Percentiles rank a stretch among this genome's conserved stretches.
These are phyloP conservation scores for Tokudaia tokunoshimensis DNA, from an alignment of 2,797 vertebrate species.

Conservation along the genomic window DNA sequence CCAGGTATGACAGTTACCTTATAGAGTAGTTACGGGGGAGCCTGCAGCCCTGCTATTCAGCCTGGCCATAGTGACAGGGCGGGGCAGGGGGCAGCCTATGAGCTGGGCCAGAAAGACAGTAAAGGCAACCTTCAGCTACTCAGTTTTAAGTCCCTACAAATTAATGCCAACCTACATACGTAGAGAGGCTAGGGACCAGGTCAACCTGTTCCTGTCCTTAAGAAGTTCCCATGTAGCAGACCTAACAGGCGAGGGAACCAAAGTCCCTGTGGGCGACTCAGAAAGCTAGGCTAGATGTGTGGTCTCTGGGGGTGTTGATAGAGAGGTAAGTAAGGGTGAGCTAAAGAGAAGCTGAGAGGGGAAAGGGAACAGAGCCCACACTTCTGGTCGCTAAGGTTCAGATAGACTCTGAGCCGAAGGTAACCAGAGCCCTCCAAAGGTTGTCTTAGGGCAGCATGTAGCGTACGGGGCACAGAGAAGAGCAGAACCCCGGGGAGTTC, in stretches of 20 bases:
- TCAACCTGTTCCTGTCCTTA: not conserved
- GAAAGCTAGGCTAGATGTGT: not conserved
- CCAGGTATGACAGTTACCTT: conserved; percentile 86
- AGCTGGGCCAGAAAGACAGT: not conserved
- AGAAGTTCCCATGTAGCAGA: not conserved
- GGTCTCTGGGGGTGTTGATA: not conserved
- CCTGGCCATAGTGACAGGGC: not conserved
- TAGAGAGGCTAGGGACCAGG: no score
- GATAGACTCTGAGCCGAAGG: not conserved
- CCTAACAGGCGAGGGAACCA: not conserved
- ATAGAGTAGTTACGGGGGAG: fast-evolving
- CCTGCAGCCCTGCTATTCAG: not conserved
- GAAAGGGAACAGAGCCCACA: not conserved
- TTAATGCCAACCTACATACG: not conserved
- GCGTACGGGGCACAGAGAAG: fast-evolving
- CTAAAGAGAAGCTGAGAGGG: no score
- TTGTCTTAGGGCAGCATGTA: fast-evolving
- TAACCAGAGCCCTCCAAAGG: not conserved
- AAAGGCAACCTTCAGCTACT: not conserved
- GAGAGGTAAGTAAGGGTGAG: no score
- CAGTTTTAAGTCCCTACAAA: not conserved
- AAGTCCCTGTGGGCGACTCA: not conserved
- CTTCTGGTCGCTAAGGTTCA: not conserved
- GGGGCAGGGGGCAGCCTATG: fast-evolving
- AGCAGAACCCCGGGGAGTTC: fast-evolving